Conservation (phyloP, 2,113 vertebrate genomes). For the Rhynchomys soricoides region DNA sequence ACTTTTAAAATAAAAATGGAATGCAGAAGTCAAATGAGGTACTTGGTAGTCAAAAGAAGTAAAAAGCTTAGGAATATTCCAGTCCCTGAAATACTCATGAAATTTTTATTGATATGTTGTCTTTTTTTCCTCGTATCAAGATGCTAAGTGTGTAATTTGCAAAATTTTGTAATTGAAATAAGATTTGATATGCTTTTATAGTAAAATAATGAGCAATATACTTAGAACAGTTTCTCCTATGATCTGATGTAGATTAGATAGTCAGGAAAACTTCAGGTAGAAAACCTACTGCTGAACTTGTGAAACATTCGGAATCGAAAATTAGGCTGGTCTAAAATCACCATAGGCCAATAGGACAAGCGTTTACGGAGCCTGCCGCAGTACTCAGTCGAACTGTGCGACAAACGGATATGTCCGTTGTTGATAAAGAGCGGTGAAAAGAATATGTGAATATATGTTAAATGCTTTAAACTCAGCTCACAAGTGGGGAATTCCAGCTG, state of each 20-base stretch:
- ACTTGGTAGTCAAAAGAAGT: conserved; percentile 69
- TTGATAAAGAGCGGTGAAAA: background rate
- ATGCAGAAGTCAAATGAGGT: conserved; percentile 57
- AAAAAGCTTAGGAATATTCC: conserved; percentile 58
- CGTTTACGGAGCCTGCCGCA: conserved; percentile 33
- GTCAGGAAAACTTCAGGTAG: conserved; percentile 76
- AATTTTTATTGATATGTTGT: conserved; percentile 60
- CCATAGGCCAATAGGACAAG: conserved; percentile 39
- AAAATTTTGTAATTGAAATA: conserved; percentile 73
- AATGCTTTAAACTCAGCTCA: conserved; percentile 32
- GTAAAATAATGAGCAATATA: conserved; percentile 76
- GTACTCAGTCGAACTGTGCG: background rate
- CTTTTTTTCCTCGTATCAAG: conserved; percentile 73
- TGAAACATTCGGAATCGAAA: conserved; percentile 65
- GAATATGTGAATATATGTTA: background rate
- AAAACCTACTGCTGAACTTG: conserved; percentile 70
- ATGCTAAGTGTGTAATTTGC: conserved; percentile 65
- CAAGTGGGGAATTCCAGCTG: conserved; percentile 48
- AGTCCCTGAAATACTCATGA: conserved; percentile 68
- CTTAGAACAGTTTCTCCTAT: conserved; percentile 74
- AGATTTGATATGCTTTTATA: conserved; percentile 75
- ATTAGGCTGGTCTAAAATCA: conserved; percentile 42
- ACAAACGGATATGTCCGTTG: conserved; percentile 40
- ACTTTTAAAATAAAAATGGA: conserved; percentile 79
- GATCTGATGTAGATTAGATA: conserved; percentile 70